These are phyloP conservation scores for Trichonephila clavata DNA, from an alignment of 1,140 invertebrate genomes.

Conservation along the genomic window DNA sequence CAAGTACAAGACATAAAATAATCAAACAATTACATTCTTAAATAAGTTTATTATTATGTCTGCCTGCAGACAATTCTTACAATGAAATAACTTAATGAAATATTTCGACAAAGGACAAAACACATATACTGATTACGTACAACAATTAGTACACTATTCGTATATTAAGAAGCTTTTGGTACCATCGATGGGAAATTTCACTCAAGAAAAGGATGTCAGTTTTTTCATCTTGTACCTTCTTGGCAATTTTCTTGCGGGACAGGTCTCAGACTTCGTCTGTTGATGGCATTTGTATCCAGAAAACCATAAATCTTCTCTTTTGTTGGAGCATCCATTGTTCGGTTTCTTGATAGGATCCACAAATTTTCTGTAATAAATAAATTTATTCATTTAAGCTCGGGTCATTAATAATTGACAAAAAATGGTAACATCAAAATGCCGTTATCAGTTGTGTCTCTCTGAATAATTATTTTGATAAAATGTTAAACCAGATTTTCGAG, in stretches of 20 bases:
- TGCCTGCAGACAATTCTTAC: constrained; percentile 46
- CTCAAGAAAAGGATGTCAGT: neutral
- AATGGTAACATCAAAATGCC: too few species aligned
- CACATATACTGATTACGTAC: too few species aligned
- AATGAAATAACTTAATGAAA: constrained; percentile 1
- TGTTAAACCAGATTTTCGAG: too few species aligned
- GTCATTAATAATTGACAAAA: too few species aligned
- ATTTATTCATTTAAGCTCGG: too few species aligned
- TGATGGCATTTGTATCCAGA: constrained; percentile 66
- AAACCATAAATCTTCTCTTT: constrained; percentile 59
- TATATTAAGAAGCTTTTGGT: neutral
- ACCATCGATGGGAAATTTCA: neutral
- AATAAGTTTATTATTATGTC: constrained; percentile 37
- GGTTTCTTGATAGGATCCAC: constrained; percentile 61
- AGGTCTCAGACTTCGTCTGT: constrained; percentile 40
- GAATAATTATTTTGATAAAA: too few species aligned
- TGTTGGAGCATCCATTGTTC: constrained; percentile 18
- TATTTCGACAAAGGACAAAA: neutral
- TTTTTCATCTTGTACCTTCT: neutral
- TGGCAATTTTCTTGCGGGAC: constrained; percentile 73
- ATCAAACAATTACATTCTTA: neutral
- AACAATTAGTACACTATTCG: too few species aligned
- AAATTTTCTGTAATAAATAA: constrained; percentile 63
- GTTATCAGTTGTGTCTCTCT: too few species aligned
- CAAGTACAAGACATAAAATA: neutral